phyloP scores from a whole-genome alignment of 2,113 vertebrate genomes.

The Hippopotamus amphibius region DNA sequence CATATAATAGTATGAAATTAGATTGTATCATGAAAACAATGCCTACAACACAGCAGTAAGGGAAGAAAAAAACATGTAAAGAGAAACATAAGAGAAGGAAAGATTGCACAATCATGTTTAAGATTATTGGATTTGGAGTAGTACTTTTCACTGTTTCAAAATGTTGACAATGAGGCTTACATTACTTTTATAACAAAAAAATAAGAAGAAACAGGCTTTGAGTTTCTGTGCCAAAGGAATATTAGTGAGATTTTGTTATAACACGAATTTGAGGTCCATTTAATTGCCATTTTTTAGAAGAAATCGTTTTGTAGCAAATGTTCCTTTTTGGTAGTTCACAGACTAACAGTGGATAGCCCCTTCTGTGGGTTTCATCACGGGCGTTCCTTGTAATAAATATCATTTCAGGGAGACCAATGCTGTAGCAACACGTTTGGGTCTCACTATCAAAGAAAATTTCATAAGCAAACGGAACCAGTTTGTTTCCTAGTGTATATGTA shows the following conservation, averaged over 20 bases:
- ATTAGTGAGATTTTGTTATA: neutral
- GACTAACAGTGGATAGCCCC: neutral
- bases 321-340: neutral
- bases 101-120: neutral
- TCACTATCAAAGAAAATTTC: conserved; percentile 5
- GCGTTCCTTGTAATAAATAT: neutral
- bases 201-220: neutral
- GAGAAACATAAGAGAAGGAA: neutral
- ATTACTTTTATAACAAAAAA: conserved; percentile 18
- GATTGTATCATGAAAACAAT: neutral
- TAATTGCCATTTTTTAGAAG: neutral
- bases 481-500: conserved; percentile 9
- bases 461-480: conserved; percentile 22
- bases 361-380: neutral
- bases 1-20: neutral
- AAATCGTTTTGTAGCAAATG: neutral
- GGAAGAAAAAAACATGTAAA: neutral
- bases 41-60: neutral
- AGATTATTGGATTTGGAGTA: neutral
- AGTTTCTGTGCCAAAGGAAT: neutral
- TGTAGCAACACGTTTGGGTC: neutral
- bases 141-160: neutral
- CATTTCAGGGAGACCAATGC: neutral
- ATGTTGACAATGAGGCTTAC: neutral
- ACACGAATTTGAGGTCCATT: neutral